These are phyloP conservation scores for Acinonyx jubatus DNA, from an alignment of 2,113 vertebrate species.

Conservation along the genomic window DNA sequence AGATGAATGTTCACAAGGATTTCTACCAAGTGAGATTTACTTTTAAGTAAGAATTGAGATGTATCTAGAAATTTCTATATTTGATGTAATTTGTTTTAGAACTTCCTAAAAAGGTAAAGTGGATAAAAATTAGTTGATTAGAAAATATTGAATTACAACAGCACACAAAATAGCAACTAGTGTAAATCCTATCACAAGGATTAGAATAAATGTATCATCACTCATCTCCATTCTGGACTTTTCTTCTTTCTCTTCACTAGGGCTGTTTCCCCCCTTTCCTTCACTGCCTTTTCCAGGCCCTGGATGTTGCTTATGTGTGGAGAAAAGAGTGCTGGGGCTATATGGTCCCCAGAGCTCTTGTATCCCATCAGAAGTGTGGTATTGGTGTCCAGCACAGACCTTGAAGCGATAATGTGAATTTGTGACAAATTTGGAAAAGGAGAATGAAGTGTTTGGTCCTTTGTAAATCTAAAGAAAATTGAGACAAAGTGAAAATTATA, in stretches of 20 bases:
- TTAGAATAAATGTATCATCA: constrained; percentile 82
- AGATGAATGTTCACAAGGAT: constrained; percentile 4
- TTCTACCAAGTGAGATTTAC: constrained; percentile 72
- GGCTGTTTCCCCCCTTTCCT: neutral
- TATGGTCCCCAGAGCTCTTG: constrained; percentile 86
- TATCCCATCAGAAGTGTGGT: constrained; percentile 77
- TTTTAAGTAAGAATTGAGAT: constrained; percentile 77
- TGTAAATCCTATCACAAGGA: constrained; percentile 85
- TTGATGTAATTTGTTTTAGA: constrained; percentile 68
- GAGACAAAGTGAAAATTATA: neutral
- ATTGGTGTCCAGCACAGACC: constrained; percentile 86
- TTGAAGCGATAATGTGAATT: constrained; percentile 84
- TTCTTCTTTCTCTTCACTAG: constrained; percentile 57
- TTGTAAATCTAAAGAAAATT: constrained; percentile 86
- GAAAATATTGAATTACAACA: constrained; percentile 87
- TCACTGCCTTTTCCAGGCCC: neutral
- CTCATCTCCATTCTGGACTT: constrained; percentile 70
- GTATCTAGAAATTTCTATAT: constrained; percentile 66
- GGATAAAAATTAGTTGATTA: constrained; percentile 83
- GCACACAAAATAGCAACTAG: constrained; percentile 86
- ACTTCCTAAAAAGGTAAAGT: constrained; percentile 72
- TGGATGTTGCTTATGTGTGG: constrained; percentile 77
- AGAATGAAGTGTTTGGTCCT: constrained; percentile 85
- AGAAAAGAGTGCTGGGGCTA: constrained; percentile 84
- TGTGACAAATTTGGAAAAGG: constrained; percentile 79